Base-by-base conservation (phyloP, 2,113 vertebrate genomes). In the Lophius piscatorius region DNA sequence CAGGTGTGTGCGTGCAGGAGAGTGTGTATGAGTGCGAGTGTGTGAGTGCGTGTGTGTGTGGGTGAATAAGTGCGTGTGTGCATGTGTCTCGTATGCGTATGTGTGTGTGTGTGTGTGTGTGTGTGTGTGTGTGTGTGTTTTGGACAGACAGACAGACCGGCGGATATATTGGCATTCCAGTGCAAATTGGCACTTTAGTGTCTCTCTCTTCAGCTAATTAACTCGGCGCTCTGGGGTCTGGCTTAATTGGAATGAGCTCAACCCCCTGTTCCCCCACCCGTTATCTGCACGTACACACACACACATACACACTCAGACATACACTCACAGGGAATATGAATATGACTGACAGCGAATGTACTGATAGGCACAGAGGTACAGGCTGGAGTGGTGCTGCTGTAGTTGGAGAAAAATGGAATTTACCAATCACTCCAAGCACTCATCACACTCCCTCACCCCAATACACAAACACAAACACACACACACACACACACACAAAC, bases 181-280 rank as follows among this genome's bases (percentile, higher is more conserved):
- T 18, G 51, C 54, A 86, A 82, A 85, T 83, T 87, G 78, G 63
- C 63, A 73, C 73, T 77, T 54, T 42, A 65, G 56, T 64, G 51
- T 62, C 57, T 71, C 56, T 70, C 72, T 83, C 75, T 86, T 78
- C 75, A 50, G 66, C 70, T 89, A 90, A 90, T 90, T 88, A 91
- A 82, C 64, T 71, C 26, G 54, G 57, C 22, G 77, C 84, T 83
- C 70, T 64, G 74, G 80, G 74, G 76, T 48, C 57, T 52, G 35
- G 70, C 52, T 82, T 90, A 88, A 91, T 90, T 88, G 86, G 80
- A 88, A 83, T 46, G 36, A 49, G 66, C 76, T 40, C 46, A 74
- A 64, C 60, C 56, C 77, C 60, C 63, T 28, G 72, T 68, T 85
- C 80, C 66, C 63, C 77, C 76, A 24, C 44, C 61, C 54, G 65